A percentile compares a stretch with the other conserved stretches of the same genome.
phyloP scores from a whole-genome alignment of 2,113 vertebrate species.

The Ciconia maguari region DNA sequence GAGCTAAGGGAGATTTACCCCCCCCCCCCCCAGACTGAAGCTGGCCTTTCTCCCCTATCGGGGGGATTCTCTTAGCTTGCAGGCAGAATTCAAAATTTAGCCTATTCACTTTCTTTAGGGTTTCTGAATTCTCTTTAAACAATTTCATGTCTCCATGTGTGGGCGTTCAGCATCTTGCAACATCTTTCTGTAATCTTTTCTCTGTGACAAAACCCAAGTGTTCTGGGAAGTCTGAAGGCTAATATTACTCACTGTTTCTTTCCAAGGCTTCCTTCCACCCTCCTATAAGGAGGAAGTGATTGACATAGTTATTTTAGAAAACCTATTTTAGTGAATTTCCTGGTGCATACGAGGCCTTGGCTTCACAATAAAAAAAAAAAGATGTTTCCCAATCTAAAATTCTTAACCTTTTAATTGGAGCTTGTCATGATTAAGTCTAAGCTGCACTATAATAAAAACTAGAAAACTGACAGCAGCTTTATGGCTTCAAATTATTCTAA shows the following conservation, averaged over 20 bases:
- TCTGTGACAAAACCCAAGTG: background rate
- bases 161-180: background rate
- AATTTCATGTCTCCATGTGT: background rate
- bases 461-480: background rate
- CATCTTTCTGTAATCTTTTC: background rate
- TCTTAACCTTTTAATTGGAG: background rate
- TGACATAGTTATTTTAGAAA: background rate
- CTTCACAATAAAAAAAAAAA: background rate
- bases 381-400: background rate
- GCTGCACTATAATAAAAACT: background rate
- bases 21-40: background rate
- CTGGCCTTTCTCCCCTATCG: background rate
- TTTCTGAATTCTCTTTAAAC: background rate
- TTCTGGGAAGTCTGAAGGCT: background rate
- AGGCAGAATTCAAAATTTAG: background rate
- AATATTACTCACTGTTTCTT: background rate
- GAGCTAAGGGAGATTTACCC: background rate
- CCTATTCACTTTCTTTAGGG: background rate
- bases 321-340: background rate
- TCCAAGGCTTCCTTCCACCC: background rate
- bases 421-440: background rate
- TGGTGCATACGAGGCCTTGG: background rate
- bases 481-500: background rate
- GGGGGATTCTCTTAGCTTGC: background rate
- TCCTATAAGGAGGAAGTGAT: background rate